A percentile compares a stretch with the other conserved stretches of the same genome.
Evolutionary conservation across 2,888 invertebrate species (phyloP).

Genomic region (Xiphydria camelus): DNA sequence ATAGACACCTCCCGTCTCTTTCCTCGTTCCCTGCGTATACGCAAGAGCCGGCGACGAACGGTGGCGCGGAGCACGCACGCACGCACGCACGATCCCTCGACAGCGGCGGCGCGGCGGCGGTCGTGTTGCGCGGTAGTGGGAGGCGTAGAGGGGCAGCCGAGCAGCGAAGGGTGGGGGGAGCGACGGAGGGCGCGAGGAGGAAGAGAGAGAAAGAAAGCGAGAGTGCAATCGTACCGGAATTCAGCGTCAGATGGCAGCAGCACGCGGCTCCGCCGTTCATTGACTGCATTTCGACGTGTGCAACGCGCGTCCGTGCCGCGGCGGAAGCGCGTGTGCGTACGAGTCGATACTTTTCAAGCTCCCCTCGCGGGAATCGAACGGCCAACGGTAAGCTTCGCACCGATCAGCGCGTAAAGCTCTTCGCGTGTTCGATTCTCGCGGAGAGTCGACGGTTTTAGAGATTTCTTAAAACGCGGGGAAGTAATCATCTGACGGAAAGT

Average conservation of each 20-base stretch:
- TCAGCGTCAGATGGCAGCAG: constrained; percentile 40
- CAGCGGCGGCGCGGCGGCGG: not conserved
- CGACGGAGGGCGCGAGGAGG: not conserved
- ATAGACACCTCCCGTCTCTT: constrained; percentile 15
- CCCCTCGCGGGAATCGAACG: constrained; percentile 12
- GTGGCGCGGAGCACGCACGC: not conserved
- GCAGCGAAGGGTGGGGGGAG: constrained; percentile 5
- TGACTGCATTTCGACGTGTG: too few species aligned
- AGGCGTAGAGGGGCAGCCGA: constrained; percentile 13
- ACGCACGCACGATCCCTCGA: not conserved
- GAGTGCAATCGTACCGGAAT: constrained; percentile 6
- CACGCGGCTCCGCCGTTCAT: constrained; percentile 26
- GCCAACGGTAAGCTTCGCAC: constrained; percentile 13
- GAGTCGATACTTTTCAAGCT: constrained; percentile 11
- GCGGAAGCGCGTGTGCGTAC: not conserved
- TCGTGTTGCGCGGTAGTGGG: not conserved
- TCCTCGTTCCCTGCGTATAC: too few species aligned
- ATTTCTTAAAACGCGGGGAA: too few species aligned
- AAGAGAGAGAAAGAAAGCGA: not conserved
- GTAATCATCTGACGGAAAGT: too few species aligned
- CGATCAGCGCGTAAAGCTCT: too few species aligned
- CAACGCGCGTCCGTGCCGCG: too few species aligned
- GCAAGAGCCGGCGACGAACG: constrained; percentile 1
- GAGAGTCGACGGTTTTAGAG: too few species aligned
- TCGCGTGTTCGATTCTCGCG: too few species aligned